Conservation (phyloP, 2,113 vertebrate genomes). For the Bombycilla garrulus region DNA sequence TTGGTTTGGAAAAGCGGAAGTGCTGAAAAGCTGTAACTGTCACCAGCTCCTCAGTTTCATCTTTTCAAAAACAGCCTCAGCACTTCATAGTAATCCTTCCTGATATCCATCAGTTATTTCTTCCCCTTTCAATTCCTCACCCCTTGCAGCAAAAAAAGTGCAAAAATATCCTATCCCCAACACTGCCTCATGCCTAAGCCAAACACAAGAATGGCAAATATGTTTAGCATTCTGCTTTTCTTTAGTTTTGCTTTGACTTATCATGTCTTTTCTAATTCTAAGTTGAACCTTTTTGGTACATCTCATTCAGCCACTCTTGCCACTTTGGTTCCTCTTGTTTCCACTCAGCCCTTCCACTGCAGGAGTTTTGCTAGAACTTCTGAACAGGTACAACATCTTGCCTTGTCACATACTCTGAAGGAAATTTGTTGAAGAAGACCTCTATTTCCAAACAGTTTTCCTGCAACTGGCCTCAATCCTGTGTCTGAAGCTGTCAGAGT, state of each 20-base stretch:
- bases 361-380: background rate
- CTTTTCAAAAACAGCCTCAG: background rate
- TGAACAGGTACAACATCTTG: background rate
- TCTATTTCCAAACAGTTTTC: background rate
- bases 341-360: background rate
- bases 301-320: background rate
- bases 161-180: background rate
- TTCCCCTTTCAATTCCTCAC: background rate
- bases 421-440: background rate
- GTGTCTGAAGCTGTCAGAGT: background rate
- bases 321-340: background rate
- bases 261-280: background rate
- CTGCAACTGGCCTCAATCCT: background rate
- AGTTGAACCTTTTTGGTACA: background rate
- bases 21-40: background rate
- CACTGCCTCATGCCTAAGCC: accelerated
- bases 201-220: background rate
- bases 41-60: accelerated
- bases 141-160: background rate
- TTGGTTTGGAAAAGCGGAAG: background rate
- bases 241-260: background rate
- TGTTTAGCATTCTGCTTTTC: background rate
- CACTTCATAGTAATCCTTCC: background rate
- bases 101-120: background rate
- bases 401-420: background rate